Evolutionary conservation across 1,140 invertebrate genomes (phyloP).

Genomic region (Trichonephila clavata): DNA sequence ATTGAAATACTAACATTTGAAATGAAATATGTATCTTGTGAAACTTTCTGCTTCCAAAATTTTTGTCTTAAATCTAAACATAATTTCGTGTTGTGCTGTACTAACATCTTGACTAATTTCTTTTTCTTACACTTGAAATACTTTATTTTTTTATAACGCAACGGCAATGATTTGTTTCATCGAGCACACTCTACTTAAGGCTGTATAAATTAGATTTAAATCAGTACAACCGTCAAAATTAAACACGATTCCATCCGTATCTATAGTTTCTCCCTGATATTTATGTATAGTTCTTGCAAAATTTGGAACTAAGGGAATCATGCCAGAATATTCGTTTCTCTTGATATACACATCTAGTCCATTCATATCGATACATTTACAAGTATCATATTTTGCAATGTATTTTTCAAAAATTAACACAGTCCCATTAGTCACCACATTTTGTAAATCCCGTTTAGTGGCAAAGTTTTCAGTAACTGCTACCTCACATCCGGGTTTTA

Average conservation of each 20-base stretch:
- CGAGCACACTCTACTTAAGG: neutral
- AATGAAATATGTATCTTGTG: too few species aligned
- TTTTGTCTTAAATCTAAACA: too few species aligned
- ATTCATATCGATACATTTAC: neutral
- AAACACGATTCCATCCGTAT: neutral
- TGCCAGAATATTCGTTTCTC: neutral
- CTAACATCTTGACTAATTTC: too few species aligned
- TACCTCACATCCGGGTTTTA: constrained; percentile 2
- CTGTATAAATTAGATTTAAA: constrained; percentile 29
- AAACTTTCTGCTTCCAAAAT: too few species aligned
- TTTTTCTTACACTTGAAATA: too few species aligned
- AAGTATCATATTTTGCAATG: neutral
- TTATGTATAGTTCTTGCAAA: constrained; percentile 8
- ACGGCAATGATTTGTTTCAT: neutral
- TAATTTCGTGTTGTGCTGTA: too few species aligned
- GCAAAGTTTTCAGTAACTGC: constrained; percentile 25
- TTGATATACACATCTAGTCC: neutral
- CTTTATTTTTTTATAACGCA: neutral
- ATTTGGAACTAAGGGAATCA: neutral
- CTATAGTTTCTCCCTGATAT: constrained; percentile 32
- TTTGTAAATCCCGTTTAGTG: neutral
- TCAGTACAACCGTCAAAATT: neutral
- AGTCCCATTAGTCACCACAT: neutral
- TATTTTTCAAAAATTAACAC: constrained; percentile 23
- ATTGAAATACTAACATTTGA: too few species aligned